These are phyloP conservation scores for Acanthaster planci DNA, from an alignment of 35 echinoderm and acorn worm genomes.

Conservation along the genomic window DNA sequence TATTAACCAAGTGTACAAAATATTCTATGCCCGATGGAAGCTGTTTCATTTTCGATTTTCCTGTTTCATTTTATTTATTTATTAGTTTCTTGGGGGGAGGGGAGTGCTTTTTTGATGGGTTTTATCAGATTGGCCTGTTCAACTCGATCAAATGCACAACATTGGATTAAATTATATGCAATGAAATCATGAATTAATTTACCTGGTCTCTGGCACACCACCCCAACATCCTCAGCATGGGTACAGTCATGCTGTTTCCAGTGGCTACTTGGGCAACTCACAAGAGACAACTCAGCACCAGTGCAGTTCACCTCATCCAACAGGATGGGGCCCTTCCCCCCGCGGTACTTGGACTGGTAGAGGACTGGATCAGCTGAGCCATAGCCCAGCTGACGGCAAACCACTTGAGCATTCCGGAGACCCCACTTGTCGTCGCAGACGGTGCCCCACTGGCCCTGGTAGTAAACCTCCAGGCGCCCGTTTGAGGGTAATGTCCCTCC, in stretches of 20 bases:
- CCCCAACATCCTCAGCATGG: constrained; percentile 39
- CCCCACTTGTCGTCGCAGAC: constrained; percentile 47
- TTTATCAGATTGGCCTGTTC: too few relatives aligned
- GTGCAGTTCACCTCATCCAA: constrained; percentile 30
- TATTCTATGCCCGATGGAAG: too few relatives aligned
- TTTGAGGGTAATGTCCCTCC: constrained; percentile 35
- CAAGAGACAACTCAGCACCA: constrained; percentile 25
- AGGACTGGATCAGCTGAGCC: not conserved
- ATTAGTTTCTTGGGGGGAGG: too few relatives aligned
- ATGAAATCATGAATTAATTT: not conserved
- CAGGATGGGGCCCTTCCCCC: not conserved
- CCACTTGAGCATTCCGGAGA: constrained; percentile 30
- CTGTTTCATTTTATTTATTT: too few relatives aligned
- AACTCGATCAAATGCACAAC: too few relatives aligned
- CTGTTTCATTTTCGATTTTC: too few relatives aligned
- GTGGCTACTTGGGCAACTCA: not conserved
- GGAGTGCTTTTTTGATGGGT: too few relatives aligned
- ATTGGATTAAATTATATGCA: too few relatives aligned
- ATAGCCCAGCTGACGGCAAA: constrained; percentile 53
- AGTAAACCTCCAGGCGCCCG: constrained; percentile 42
- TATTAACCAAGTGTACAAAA: too few relatives aligned
- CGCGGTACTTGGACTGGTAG: not conserved
- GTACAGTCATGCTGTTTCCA: constrained; percentile 21
- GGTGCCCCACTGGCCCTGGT: constrained; percentile 44
- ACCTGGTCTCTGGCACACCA: constrained; percentile 50